These are phyloP conservation scores for Exaiptasia diaphana DNA, from an alignment of 64 coral and sea anemone species.

Conservation along the genomic window DNA sequence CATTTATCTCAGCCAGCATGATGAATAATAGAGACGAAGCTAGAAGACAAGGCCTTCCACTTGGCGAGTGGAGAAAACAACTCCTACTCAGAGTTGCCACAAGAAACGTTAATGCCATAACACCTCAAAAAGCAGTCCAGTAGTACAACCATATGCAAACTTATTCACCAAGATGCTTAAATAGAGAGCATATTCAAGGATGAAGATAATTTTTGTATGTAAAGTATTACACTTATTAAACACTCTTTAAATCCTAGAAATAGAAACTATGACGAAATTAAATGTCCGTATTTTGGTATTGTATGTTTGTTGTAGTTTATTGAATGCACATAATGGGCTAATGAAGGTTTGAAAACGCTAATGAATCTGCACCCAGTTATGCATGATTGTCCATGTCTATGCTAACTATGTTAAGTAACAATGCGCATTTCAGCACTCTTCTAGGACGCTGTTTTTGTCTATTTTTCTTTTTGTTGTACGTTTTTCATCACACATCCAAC, in stretches of 20 bases:
- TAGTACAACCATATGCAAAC: conserved; percentile 32
- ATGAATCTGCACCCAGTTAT: no score
- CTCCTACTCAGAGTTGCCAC: neutral
- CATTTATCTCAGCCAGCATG: neutral
- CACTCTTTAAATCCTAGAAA: neutral
- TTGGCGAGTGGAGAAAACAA: neutral
- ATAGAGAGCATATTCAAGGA: conserved; percentile 31
- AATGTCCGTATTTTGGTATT: neutral
- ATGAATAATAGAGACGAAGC: neutral
- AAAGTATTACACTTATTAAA: neutral
- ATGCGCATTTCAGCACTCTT: no score
- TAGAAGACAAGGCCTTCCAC: neutral
- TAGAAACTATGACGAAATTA: neutral
- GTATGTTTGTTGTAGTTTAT: no score
- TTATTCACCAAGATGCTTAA: conserved; percentile 37
- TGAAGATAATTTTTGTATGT: neutral
- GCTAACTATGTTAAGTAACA: no score
- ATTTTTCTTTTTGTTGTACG: no score
- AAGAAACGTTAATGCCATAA: neutral
- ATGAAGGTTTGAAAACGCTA: neutral
- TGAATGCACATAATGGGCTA: no score
- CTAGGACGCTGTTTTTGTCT: no score
- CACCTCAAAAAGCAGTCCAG: no score
- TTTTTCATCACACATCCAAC: no score
- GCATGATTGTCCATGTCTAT: no score